Base-by-base conservation (phyloP, 2,113 vertebrate genomes). In the Ranitomeya variabilis region DNA sequence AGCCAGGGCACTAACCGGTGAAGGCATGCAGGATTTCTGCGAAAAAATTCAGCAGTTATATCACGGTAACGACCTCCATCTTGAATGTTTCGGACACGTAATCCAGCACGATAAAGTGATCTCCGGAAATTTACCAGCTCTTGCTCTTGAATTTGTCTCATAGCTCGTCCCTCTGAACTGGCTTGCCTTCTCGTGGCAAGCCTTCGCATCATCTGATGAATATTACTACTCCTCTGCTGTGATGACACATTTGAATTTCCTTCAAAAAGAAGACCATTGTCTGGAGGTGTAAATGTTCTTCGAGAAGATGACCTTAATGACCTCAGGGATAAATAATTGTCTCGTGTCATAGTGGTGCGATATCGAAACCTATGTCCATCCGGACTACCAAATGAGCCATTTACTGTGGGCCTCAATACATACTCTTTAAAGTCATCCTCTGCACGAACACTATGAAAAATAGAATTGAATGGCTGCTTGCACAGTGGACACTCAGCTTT, bases 401-500 rank as follows among this genome's bases (percentile, higher is more conserved):
- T 94, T 83, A 93, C 94, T 3, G 93, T 86, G 16, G 96, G 96
- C 60, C 92, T 95, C 54, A 99, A 91, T 31, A 97, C 74, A 76
- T 97, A 97, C 19, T 97, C 96, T 87, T 98, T 95, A 69, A 97
- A 99, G 91, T 99, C 97, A 87, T 97, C 94, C 90, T 98, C 97
- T 6, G 98, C 97, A 83, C 95, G 96, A 88, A 98, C 96, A 21
- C 94, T 98, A 93, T 99, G 98, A 91, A 98, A 97, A 87, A 99
- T 98, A 26, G 98, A 97, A 90, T 94, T 94, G 90, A 99, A 99
- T 0, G 98, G 96, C 45, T 99, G 98, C 89, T 99, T 99, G 94
- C 98, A 99, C 0, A 99, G 93, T 0, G 97, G 98, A 78, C 98
- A 99, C 86, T 99, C 97, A 0, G 98, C 97, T 94, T 99, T 99